Evolutionary conservation across 2,113 vertebrate genomes (phyloP).

Genomic region (Zosterops hypoxanthus): DNA sequence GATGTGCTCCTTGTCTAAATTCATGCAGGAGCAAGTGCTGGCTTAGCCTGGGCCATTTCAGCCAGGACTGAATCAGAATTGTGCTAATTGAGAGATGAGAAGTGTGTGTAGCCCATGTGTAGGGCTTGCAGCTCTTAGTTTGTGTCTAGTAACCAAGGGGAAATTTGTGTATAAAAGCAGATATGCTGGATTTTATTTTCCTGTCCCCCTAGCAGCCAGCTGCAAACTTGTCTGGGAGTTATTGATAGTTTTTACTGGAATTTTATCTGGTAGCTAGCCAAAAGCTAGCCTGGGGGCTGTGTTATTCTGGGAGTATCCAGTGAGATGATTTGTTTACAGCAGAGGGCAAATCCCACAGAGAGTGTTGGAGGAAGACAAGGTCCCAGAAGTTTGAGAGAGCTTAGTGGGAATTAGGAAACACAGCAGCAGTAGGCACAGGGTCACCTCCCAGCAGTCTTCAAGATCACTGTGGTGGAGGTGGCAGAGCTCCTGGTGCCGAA

Average conservation of each 20-base stretch:
- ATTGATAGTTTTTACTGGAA: neutral
- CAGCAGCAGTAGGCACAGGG: neutral
- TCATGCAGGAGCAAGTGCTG: neutral
- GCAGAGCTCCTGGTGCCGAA: fast-evolving
- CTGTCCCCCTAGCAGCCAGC: neutral
- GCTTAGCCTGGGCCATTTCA: neutral
- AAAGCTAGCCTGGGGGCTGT: fast-evolving
- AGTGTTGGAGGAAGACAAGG: neutral
- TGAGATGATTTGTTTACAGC: neutral
- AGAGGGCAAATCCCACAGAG: neutral
- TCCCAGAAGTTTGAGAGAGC: neutral
- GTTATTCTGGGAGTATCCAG: neutral
- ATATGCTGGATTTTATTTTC: neutral
- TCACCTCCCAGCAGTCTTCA: neutral
- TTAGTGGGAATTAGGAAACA: slow-evolving; percentile 1
- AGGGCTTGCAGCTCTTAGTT: neutral
- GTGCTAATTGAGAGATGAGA: neutral
- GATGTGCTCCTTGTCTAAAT: neutral
- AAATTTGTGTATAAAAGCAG: neutral
- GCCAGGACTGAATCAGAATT: neutral
- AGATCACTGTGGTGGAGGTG: fast-evolving
- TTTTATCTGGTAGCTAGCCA: neutral
- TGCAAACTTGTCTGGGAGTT: neutral
- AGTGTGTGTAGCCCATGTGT: fast-evolving
- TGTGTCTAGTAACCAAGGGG: neutral